Evolutionary conservation across 1,140 invertebrate genomes (phyloP).

Genomic region (Camponotus floridanus): DNA sequence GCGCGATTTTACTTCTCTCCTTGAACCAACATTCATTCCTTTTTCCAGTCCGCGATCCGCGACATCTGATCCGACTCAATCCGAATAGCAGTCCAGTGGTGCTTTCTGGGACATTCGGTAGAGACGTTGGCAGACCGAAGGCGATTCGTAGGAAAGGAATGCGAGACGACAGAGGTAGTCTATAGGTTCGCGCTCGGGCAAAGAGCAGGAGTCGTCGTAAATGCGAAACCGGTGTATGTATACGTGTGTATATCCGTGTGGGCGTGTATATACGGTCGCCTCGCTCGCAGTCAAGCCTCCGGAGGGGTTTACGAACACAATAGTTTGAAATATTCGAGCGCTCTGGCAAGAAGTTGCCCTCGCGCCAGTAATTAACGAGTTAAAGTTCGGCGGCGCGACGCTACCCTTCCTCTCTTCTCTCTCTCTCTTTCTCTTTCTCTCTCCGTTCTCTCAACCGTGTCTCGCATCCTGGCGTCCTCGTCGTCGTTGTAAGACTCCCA

Average conservation of each 20-base stretch:
- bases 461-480: constrained; percentile 53
- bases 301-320: constrained; percentile 85
- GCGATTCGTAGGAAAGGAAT: constrained; percentile 46
- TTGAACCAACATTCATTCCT: constrained; percentile 42
- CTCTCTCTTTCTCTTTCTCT: constrained; percentile 46
- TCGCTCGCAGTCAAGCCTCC: constrained; percentile 76
- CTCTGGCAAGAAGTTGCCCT: constrained; percentile 85
- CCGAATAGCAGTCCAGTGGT: constrained; percentile 26
- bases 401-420: constrained; percentile 51
- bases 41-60: constrained; percentile 74
- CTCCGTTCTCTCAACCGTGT: constrained; percentile 61
- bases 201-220: constrained; percentile 49
- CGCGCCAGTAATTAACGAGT: constrained; percentile 87
- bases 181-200: constrained; percentile 42
- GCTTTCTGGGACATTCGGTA: constrained; percentile 80
- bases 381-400: constrained; percentile 86
- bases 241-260: constrained; percentile 46
- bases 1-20: constrained; percentile 37
- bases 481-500: constrained; percentile 80
- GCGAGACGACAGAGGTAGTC: constrained; percentile 55
- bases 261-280: constrained; percentile 66
- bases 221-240: constrained; percentile 47
- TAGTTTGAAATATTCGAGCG: constrained; percentile 87
- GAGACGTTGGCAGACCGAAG: constrained; percentile 73
- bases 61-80: constrained; percentile 76